Evolutionary conservation across 1,140 invertebrate species (phyloP), one percentile per base, ranked within the genome.

Genomic region (Drosophila pseudoobscura): DNA sequence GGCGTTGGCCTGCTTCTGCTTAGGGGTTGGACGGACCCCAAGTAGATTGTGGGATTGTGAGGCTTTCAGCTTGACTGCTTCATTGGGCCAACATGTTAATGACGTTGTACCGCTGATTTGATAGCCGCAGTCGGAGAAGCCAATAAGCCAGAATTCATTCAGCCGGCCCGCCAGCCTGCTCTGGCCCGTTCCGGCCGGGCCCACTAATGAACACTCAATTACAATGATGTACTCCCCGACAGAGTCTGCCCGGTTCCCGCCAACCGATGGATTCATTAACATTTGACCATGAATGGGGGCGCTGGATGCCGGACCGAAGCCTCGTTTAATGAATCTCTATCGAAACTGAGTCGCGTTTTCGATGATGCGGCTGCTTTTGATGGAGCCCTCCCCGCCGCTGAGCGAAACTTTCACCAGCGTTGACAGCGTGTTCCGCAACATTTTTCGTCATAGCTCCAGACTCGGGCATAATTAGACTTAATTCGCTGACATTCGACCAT

Each of bases 121-220:
- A 72, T 85, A 75, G 75, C 83, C 83, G 66, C 70, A 74, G 53
- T 80, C 83, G 51, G 20, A 69, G 65, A 71, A 87, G 60, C 52
- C 83, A 88, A 83, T 88, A 88, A 83, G 83, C 75, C 71, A 62
- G 65, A 87, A 82, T 78, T 87, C 61, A 66, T 78, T 80, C 62
- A 73, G 68, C 55, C 55, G 58, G 39, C 35, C 1, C 35, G 35
- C 3, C 35, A 13, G 35, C 35, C 35, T 13, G 35, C 13, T 11
- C 43, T 45, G 43, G 60, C 6, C 47, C 6, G 49, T 7, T 39
- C 50, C 11, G n/a, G 11, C 29, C 15, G 47, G 35, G 31, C 63
- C 78, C 75, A 78, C 83, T 88, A 88, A 88, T 88, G 83, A 88
- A 88, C 83, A 88, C 83, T 88, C 83, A 88, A 88, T 88, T 88